A percentile compares a stretch with the other conserved stretches of the same genome.
Conservation (phyloP, 2,888 invertebrate species). For the Polia nebulosa region DNA sequence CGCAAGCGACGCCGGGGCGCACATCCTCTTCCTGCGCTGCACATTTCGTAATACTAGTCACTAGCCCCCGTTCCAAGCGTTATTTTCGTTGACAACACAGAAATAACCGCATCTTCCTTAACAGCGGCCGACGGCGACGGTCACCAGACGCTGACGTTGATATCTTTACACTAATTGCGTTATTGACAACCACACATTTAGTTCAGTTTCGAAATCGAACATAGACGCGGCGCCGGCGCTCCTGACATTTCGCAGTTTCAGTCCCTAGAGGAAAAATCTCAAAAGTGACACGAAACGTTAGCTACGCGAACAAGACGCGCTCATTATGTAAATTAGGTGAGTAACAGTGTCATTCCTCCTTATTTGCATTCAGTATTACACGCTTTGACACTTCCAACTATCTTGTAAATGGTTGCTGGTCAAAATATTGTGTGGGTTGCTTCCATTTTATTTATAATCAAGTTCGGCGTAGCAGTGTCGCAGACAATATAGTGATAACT, state of each 20-base stretch:
- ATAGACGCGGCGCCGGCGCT: conserved; percentile 53
- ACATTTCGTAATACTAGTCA: conserved; percentile 82
- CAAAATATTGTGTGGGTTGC: conserved; percentile 52
- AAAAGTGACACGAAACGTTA: conserved; percentile 41
- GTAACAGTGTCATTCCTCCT: conserved; percentile 74
- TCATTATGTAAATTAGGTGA: conserved; percentile 78
- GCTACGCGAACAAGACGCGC: conserved; percentile 60
- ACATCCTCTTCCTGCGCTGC: conserved; percentile 87
- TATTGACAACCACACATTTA: conserved; percentile 87
- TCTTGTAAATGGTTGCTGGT: conserved; percentile 45
- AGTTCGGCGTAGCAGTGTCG: conserved; percentile 15
- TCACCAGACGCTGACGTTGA: conserved; percentile 87
- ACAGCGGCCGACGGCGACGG: conserved; percentile 81
- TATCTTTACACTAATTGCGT: conserved; percentile 89
- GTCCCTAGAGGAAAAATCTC: conserved; percentile 38
- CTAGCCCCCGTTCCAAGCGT: conserved; percentile 82
- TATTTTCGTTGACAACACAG: conserved; percentile 90
- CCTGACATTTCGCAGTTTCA: conserved; percentile 39
- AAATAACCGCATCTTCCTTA: conserved; percentile 89
- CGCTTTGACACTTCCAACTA: conserved; percentile 68
- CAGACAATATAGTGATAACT: conserved; percentile 25
- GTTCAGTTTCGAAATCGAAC: conserved; percentile 80
- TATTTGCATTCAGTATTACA: conserved; percentile 78
- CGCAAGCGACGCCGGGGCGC: conserved; percentile 70
- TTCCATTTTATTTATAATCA: conserved; percentile 36